Conservation (phyloP, 2,113 vertebrate species). For the Vombatus ursinus region DNA sequence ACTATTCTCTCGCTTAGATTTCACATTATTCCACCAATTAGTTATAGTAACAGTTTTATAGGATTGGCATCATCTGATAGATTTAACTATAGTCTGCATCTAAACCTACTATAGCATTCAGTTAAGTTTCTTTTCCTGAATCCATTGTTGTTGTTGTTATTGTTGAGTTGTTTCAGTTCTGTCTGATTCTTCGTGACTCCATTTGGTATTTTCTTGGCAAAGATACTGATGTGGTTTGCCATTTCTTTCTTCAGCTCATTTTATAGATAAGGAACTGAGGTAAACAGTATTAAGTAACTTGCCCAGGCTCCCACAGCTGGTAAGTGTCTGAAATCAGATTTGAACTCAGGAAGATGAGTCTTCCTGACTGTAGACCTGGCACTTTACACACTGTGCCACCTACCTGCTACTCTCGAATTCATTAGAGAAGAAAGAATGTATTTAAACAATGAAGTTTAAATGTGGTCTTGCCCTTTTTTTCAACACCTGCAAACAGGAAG, state of each 20-base stretch:
- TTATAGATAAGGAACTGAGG: not conserved
- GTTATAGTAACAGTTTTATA: not conserved
- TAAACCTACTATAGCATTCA: not conserved
- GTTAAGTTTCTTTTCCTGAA: not conserved
- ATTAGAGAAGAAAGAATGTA: not conserved
- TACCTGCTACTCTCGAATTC: not conserved
- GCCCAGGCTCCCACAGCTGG: not conserved
- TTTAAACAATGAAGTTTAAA: constrained; percentile 31
- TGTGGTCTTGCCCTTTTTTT: not conserved
- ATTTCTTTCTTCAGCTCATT: not conserved
- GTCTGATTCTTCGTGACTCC: not conserved
- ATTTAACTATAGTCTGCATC: not conserved
- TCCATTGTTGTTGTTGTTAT: not conserved
- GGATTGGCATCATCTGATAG: not conserved
- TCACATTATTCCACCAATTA: not conserved
- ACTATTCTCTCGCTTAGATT: not conserved
- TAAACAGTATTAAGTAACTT: not conserved
- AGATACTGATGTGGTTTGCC: not conserved
- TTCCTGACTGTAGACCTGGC: not conserved
- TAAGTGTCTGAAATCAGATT: not conserved
- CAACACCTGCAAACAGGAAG: not conserved
- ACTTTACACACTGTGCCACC: not conserved
- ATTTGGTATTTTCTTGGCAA: not conserved
- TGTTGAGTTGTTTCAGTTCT: too few species aligned
- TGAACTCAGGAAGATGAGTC: too few species aligned